Conservation (phyloP, 2,113 vertebrate species). For the Suricata suricatta region DNA sequence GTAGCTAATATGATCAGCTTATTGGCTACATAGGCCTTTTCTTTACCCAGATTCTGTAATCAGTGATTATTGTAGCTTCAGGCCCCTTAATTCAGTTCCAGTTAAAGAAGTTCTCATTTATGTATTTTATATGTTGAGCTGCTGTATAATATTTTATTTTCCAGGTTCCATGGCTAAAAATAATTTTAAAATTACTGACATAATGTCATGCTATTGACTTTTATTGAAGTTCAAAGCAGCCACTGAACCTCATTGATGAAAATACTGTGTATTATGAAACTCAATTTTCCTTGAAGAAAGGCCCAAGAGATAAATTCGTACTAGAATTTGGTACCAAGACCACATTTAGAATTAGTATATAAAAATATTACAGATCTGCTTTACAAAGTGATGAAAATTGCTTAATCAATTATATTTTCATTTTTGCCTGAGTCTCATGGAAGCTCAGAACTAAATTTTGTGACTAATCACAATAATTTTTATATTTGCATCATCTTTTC, state of each 20-base stretch:
- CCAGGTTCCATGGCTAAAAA: background rate
- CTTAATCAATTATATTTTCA: background rate
- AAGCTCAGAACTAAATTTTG: conserved; percentile 9
- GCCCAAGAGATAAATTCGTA: conserved; percentile 34
- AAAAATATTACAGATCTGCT: background rate
- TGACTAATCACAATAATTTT: background rate
- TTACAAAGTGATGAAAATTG: conserved; percentile 24
- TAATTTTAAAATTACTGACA: conserved; percentile 42
- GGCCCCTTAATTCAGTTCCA: conserved; percentile 40
- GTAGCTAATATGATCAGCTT: conserved; percentile 8
- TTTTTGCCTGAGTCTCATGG: conserved; percentile 13
- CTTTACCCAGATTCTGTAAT: conserved; percentile 22
- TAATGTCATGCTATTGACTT: conserved; percentile 51
- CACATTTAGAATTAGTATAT: conserved; percentile 17
- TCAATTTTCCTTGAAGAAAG: conserved; percentile 44
- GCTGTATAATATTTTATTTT: background rate
- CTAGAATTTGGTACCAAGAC: conserved; percentile 14
- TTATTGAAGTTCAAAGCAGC: conserved; percentile 52
- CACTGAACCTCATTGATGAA: conserved; percentile 28
- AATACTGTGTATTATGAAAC: conserved; percentile 32
- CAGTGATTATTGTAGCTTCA: conserved; percentile 8
- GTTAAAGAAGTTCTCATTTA: conserved; percentile 40
- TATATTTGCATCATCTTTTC: conserved; percentile 15
- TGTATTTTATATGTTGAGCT: conserved; percentile 31
- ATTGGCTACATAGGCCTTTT: background rate